phyloP scores from a whole-genome alignment of 2,113 vertebrate species.

The Leptobrachium ailaonicum region DNA sequence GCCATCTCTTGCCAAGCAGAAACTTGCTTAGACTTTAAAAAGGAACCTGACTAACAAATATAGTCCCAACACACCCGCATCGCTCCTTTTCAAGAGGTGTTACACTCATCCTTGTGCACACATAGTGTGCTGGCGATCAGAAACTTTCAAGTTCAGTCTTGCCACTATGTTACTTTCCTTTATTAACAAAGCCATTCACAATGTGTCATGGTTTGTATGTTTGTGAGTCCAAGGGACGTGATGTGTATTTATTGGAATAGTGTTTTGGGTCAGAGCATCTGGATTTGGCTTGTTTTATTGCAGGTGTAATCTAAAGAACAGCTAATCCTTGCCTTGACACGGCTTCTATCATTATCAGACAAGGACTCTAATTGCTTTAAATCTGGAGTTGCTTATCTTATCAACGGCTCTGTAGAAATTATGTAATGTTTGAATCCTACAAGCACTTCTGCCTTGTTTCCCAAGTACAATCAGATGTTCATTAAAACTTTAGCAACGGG shows the following conservation, averaged over 20 bases:
- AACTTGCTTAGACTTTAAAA: constrained; percentile 18
- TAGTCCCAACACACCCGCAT: constrained; percentile 42
- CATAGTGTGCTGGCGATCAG: constrained; percentile 13
- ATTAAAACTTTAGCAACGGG: too few relatives aligned
- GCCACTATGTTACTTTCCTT: constrained; percentile 11
- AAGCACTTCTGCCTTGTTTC: too few relatives aligned
- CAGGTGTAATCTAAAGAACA: constrained; percentile 45
- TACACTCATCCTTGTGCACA: constrained; percentile 45
- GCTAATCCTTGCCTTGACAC: constrained; percentile 38
- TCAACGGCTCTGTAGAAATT: too few relatives aligned
- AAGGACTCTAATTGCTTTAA: constrained; percentile 28
- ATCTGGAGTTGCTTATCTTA: neutral
- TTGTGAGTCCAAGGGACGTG: constrained; percentile 8
- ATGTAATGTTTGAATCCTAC: too few relatives aligned
- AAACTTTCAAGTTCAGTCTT: constrained; percentile 33
- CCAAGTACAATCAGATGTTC: too few relatives aligned
- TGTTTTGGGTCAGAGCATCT: constrained; percentile 24
- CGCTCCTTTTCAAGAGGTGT: constrained; percentile 41
- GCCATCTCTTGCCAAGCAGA: constrained; percentile 6
- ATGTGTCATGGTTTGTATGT: neutral
- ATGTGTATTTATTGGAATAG: constrained; percentile 37
- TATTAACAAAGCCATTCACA: constrained; percentile 21
- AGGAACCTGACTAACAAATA: constrained; percentile 26
- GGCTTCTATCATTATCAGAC: constrained; percentile 10
- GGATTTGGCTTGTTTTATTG: constrained; percentile 19